A percentile compares a stretch with the other conserved stretches of the same genome.
These are phyloP conservation scores for Decapterus maruadsi DNA, from an alignment of 2,797 vertebrate genomes.

Conservation along the genomic window DNA sequence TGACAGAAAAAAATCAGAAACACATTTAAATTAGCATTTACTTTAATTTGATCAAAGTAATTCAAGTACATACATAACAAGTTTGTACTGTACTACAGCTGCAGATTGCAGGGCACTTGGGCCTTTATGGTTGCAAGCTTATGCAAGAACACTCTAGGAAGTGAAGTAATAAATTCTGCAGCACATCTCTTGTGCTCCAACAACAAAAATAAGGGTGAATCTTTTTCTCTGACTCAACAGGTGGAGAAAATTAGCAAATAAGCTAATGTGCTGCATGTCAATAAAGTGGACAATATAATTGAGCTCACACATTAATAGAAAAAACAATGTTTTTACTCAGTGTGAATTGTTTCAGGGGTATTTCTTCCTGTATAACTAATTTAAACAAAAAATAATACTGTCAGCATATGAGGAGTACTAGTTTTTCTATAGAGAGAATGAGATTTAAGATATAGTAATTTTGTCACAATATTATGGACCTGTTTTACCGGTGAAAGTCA, in stretches of 20 bases:
- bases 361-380: not conserved
- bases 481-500: too few species aligned
- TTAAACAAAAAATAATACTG: slow-evolving; percentile 13
- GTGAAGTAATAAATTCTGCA: slow-evolving; percentile 5
- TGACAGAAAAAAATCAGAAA: not conserved
- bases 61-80: slow-evolving; percentile 26
- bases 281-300: not conserved
- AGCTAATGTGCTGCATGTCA: not conserved
- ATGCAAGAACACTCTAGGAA: not conserved
- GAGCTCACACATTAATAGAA: not conserved
- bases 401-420: slow-evolving; percentile 13
- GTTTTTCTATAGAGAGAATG: slow-evolving; percentile 6
- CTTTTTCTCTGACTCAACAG: not conserved
- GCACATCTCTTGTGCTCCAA: not conserved
- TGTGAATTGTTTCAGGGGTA: not conserved
- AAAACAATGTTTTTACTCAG: not conserved
- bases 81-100: slow-evolving; percentile 10
- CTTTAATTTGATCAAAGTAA: slow-evolving; percentile 39
- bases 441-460: slow-evolving; percentile 13
- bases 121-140: not conserved
- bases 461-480: too few species aligned
- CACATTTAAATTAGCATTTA: not conserved
- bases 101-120: not conserved
- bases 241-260: not conserved
- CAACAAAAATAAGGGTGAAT: not conserved